These are phyloP conservation scores for Mimas tiliae DNA, from an alignment of 2,888 invertebrate species.

Conservation along the genomic window DNA sequence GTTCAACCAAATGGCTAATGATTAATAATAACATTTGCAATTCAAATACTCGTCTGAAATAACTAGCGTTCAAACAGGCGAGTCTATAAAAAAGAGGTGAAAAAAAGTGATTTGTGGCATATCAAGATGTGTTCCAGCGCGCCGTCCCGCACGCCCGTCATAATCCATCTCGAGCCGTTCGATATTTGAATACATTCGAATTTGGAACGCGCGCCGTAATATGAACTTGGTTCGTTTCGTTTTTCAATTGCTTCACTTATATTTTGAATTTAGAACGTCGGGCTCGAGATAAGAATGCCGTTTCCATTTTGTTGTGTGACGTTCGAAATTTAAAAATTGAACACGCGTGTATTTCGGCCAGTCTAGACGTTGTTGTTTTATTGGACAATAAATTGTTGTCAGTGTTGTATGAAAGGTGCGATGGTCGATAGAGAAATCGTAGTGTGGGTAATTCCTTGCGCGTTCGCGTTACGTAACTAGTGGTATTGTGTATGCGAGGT, in stretches of 20 bases:
- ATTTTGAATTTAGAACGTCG: conserved; percentile 81
- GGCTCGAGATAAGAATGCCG: conserved; percentile 66
- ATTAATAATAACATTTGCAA: conserved; percentile 64
- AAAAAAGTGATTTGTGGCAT: conserved; percentile 57
- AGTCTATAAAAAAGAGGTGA: conserved; percentile 44
- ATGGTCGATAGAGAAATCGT: conserved; percentile 81
- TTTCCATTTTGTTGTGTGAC: conserved; percentile 39
- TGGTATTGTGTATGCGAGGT: conserved; percentile 57
- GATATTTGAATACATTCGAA: conserved; percentile 82
- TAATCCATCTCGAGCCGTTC: conserved; percentile 76
- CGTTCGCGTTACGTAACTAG: conserved; percentile 75
- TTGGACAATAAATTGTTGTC: conserved; percentile 57
- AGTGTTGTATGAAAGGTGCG: conserved; percentile 69
- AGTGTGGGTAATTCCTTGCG: conserved; percentile 70
- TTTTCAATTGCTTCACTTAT: conserved; percentile 83
- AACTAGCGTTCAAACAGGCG: conserved; percentile 36
- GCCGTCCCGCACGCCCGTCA: conserved; percentile 63
- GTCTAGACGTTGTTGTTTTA: conserved; percentile 67
- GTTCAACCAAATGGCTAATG: conserved; percentile 46
- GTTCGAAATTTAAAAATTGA: conserved; percentile 38
- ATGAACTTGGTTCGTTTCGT: conserved; percentile 80
- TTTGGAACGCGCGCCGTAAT: conserved; percentile 80
- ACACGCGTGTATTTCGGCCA: conserved; percentile 43
- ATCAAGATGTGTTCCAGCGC: conserved; percentile 66
- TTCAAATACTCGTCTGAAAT: conserved; percentile 54